A percentile compares a stretch with the other conserved stretches of the same genome.
Conservation (phyloP, 2,888 invertebrate genomes). For the Copidosoma aretas region DNA sequence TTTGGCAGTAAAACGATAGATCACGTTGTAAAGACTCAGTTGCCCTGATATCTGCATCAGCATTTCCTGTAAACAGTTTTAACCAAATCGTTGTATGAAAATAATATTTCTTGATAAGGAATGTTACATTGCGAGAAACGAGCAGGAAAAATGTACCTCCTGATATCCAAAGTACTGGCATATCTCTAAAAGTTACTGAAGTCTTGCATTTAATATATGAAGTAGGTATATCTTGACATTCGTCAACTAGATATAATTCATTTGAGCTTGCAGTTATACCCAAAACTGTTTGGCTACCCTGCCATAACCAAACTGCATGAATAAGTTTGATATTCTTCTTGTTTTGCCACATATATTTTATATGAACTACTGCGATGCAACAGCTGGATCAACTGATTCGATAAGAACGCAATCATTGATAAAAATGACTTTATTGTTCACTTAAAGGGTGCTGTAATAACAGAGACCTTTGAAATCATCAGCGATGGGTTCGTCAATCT, state of each 20-base stretch:
- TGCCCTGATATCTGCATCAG: slow-evolving; percentile 24
- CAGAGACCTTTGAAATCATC: slow-evolving; percentile 63
- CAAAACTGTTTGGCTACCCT: slow-evolving; percentile 79
- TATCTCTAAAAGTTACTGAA: slow-evolving; percentile 51
- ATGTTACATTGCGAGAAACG: no score
- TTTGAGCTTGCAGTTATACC: slow-evolving; percentile 79
- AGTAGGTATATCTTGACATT: slow-evolving; percentile 75
- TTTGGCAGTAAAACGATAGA: slow-evolving; percentile 72
- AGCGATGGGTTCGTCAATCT: slow-evolving; percentile 69
- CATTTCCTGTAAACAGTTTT: slow-evolving; percentile 46
- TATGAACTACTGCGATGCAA: slow-evolving; percentile 73
- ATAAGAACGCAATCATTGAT: slow-evolving; percentile 77
- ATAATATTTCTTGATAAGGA: no score
- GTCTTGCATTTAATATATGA: slow-evolving; percentile 62
- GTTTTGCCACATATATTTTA: slow-evolving; percentile 79
- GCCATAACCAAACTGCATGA: slow-evolving; percentile 76
- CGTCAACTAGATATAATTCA: slow-evolving; percentile 77
- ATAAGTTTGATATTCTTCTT: slow-evolving; percentile 68
- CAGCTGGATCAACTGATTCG: slow-evolving; percentile 71
- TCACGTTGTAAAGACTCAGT: slow-evolving; percentile 36
- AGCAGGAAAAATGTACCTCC: no score
- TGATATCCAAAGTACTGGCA: slow-evolving; percentile 71
- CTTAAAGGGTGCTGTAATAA: slow-evolving; percentile 59
- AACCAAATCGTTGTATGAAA: background rate
- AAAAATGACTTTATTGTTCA: slow-evolving; percentile 65